phyloP scores from a whole-genome alignment of 2,113 vertebrate genomes.

The Heptranchias perlo region DNA sequence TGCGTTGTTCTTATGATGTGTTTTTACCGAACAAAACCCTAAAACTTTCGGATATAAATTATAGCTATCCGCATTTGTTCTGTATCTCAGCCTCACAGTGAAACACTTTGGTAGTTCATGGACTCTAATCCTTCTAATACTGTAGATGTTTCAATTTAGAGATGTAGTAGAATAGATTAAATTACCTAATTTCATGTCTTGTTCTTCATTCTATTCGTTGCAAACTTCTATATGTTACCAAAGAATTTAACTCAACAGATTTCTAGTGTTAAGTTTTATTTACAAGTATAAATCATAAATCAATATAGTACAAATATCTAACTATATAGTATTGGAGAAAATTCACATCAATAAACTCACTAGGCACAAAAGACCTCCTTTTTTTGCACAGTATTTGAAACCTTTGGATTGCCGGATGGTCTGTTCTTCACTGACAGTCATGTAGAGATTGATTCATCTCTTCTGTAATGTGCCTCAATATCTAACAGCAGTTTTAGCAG shows the following conservation, averaged over 20 bases:
- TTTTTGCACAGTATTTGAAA: too few relatives aligned
- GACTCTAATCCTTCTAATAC: neutral
- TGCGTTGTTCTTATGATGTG: neutral
- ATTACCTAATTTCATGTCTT: neutral
- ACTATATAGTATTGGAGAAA: too few relatives aligned
- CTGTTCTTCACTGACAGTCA: neutral
- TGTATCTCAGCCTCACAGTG: neutral
- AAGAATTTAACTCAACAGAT: neutral
- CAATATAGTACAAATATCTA: neutral
- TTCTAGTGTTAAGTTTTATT: neutral
- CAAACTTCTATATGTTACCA: neutral
- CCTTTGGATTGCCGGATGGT: neutral
- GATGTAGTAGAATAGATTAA: neutral
- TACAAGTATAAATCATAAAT: neutral
- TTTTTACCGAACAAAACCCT: neutral
- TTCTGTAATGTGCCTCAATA: constrained; percentile 46
- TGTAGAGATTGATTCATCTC: neutral
- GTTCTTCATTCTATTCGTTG: neutral
- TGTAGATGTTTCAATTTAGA: neutral
- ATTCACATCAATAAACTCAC: too few relatives aligned
- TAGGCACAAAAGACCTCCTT: too few relatives aligned
- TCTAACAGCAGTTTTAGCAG: constrained; percentile 71
- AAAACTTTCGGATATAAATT: neutral
- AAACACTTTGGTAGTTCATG: neutral
- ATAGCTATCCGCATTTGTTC: neutral